A percentile compares a stretch with the other conserved stretches of the same genome.
phyloP scores from a whole-genome alignment of 2,113 vertebrate species.

The Lophius piscatorius region DNA sequence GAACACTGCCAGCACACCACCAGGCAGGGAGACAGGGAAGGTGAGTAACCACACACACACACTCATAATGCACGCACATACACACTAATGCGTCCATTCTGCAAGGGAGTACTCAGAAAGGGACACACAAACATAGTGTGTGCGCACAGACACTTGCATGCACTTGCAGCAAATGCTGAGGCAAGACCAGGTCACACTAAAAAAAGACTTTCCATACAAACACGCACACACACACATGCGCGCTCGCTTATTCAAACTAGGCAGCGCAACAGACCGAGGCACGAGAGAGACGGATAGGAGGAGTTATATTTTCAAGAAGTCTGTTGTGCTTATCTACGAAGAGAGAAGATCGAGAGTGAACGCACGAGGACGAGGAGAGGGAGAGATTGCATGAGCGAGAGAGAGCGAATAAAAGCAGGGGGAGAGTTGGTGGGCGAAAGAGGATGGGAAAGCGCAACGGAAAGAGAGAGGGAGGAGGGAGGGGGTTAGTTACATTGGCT shows the following conservation, averaged over 20 bases:
- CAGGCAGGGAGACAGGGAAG: slow-evolving; percentile 74
- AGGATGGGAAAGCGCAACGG: slow-evolving; percentile 61
- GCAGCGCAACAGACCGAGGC: slow-evolving; percentile 23
- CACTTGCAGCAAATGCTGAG: slow-evolving; percentile 64
- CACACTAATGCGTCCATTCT: slow-evolving; percentile 17
- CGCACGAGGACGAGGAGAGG: slow-evolving; percentile 42
- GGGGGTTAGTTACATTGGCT: slow-evolving; percentile 68
- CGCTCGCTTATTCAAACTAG: slow-evolving; percentile 43
- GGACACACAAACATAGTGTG: slow-evolving; percentile 59
- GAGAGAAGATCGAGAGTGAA: slow-evolving; percentile 55
- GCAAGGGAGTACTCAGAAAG: slow-evolving; percentile 45
- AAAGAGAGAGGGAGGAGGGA: slow-evolving; percentile 29
- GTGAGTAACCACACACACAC: slow-evolving; percentile 65
- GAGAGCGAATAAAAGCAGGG: slow-evolving; percentile 14
- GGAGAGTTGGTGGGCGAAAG: slow-evolving; percentile 47
- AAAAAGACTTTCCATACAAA: slow-evolving; percentile 43
- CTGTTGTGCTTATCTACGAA: slow-evolving; percentile 72
- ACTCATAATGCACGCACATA: slow-evolving; percentile 1
- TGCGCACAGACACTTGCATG: slow-evolving; percentile 42
- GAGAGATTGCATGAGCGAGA: slow-evolving; percentile 54
- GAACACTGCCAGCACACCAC: slow-evolving; percentile 87
- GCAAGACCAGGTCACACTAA: slow-evolving; percentile 64
- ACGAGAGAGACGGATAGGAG: slow-evolving; percentile 36
- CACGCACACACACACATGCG: neutral
- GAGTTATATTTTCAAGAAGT: slow-evolving; percentile 74